Percentiles rank a stretch among this genome's conserved stretches.
These are phyloP conservation scores for Mythimna lalbum DNA, from an alignment of 2,888 invertebrate species.

Conservation along the genomic window DNA sequence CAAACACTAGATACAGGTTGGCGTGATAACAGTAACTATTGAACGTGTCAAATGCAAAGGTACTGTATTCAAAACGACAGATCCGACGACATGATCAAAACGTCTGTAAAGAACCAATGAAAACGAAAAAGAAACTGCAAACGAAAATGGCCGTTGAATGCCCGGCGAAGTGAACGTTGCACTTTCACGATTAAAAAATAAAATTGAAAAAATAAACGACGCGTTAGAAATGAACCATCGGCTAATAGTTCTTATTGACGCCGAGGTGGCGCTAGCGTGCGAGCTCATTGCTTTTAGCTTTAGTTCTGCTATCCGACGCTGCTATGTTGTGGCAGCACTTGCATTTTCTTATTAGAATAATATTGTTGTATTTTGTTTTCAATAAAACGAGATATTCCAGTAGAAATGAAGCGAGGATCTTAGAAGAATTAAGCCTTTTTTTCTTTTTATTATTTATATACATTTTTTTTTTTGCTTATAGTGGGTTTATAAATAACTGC, in stretches of 20 bases:
- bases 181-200: constrained; percentile 88
- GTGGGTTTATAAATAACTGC: background rate
- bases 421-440: background rate
- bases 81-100: constrained; percentile 83
- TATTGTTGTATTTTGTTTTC: background rate
- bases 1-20: constrained; percentile 8
- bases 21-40: constrained; percentile 47
- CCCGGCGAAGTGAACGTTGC: constrained; percentile 88
- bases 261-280: constrained; percentile 77
- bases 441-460: background rate
- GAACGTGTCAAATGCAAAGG: constrained; percentile 48
- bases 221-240: constrained; percentile 85
- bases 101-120: constrained; percentile 85
- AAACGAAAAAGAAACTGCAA: constrained; percentile 85
- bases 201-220: constrained; percentile 82
- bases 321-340: constrained; percentile 77
- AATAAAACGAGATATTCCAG: background rate
- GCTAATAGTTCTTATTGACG: constrained; percentile 78
- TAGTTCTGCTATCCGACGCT: constrained; percentile 88
- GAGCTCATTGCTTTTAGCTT: constrained; percentile 56
- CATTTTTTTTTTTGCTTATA: background rate
- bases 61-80: constrained; percentile 64
- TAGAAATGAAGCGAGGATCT: background rate
- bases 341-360: constrained; percentile 63
- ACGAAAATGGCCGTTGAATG: constrained; percentile 87